Evolutionary conservation across 2,888 invertebrate species (phyloP), one percentile per base, ranked within the genome.

Genomic region (Bursaphelenchus okinawaensis): DNA sequence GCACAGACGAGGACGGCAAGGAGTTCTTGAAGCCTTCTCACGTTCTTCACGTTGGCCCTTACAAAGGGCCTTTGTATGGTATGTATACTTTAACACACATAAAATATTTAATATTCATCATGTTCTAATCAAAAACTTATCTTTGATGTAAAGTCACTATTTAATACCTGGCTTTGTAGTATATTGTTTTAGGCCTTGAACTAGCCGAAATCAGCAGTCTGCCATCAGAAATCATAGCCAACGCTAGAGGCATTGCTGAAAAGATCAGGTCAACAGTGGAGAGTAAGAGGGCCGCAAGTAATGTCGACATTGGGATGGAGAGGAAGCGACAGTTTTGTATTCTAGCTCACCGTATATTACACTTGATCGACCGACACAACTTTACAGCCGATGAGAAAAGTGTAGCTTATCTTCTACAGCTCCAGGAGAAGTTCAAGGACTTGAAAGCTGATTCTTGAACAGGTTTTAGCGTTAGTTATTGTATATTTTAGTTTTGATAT

Each of bases 171-270:
- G 20, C 27, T 20, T 64, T 16, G 6, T 40, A 40, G n/a, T 12
- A 40, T 54, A 40, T 55, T 16, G 55, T 67, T 74, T 51, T 75
- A 85, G 63, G 83, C 83, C 76, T 85, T 57, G 83, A 84, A 61
- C 71, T 85, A 27, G 84, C 84, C 19, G 82, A 83, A 65, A 68
- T 84, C 62, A 83, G 84, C 1, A 82, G 83, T 1, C 79, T 84
- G 71, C 83, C 85, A 8, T 61, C 66, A 61, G 55, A 67, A 54
- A 81, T 85, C 6, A 69, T 84, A 16, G 68, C 74, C 8, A 77
- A 83, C 24, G 84, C 85, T 7, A 62, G 66, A 54, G 26, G 62
- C 40, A 50, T 78, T 65, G 78, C 78, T 0, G 31, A 65, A 22
- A 55, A 60, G 27, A 52, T 75, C 24, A 66, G 65, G 28, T 40